A percentile compares a stretch with the other conserved stretches of the same genome.
These are phyloP conservation scores for Thecophora atra DNA, from an alignment of 2,888 invertebrate species.

Conservation along the genomic window DNA sequence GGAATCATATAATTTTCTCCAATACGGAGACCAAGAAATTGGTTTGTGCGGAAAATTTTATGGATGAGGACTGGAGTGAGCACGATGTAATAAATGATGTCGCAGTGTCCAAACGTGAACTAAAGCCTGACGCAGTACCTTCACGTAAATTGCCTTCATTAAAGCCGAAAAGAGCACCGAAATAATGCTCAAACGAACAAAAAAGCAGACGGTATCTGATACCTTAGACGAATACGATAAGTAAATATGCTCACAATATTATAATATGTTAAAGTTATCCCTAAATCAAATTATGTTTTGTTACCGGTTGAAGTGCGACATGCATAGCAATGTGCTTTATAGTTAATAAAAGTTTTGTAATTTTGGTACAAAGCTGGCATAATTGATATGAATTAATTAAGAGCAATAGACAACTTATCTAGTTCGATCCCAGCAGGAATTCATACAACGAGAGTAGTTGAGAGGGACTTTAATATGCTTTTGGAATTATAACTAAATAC, in stretches of 20 bases:
- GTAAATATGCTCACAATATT: neutral
- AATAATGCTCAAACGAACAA: neutral
- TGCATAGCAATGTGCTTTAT: too few species aligned
- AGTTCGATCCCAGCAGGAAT: too few species aligned
- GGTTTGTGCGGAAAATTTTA: slow-evolving; percentile 16
- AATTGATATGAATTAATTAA: too few species aligned
- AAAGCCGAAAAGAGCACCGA: neutral
- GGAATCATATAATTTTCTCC: slow-evolving; percentile 6
- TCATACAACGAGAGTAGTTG: too few species aligned
- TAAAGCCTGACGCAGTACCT: slow-evolving; percentile 27
- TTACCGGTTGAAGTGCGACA: too few species aligned
- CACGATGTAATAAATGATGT: slow-evolving; percentile 17
- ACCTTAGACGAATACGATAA: neutral
- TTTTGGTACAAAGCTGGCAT: too few species aligned
- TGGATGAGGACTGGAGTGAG: slow-evolving; percentile 5
- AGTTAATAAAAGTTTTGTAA: too few species aligned
- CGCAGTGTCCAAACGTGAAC: neutral
- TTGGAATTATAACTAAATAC: too few species aligned
- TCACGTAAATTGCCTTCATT: neutral
- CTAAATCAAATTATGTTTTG: too few species aligned
- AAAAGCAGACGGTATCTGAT: neutral
- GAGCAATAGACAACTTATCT: too few species aligned
- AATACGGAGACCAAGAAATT: slow-evolving; percentile 2
- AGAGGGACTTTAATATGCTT: too few species aligned
- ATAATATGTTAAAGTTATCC: too few species aligned